Evolutionary conservation across 2,113 vertebrate genomes (phyloP).

Genomic region (Terrapene triunguis): DNA sequence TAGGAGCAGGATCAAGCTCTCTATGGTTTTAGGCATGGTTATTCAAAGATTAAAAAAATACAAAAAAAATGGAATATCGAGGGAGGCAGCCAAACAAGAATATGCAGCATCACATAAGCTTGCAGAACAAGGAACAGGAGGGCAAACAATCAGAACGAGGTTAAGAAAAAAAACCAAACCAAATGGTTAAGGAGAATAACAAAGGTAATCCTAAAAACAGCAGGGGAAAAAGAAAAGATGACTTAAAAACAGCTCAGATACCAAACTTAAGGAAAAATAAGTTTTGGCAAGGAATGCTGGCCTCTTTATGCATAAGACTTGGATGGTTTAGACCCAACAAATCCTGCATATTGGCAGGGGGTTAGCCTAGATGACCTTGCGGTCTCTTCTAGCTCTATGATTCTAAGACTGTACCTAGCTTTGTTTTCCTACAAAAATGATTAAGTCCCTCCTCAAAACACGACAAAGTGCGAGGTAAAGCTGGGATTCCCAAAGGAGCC

Average conservation of each 20-base stretch:
- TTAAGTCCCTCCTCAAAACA: neutral
- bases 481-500: neutral
- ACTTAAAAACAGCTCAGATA: neutral
- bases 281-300: neutral
- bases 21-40: neutral
- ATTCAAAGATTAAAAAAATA: neutral
- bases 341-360: neutral
- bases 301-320: neutral
- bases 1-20: neutral
- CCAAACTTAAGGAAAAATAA: neutral
- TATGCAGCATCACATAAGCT: neutral
- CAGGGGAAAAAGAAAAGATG: neutral
- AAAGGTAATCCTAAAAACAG: neutral
- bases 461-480: neutral
- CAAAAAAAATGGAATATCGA: rapidly evolving
- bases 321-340: neutral
- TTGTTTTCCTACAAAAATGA: neutral
- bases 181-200: neutral
- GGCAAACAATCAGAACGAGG: neutral
- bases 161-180: neutral
- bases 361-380: neutral
- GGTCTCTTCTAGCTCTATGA: neutral
- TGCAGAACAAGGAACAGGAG: neutral
- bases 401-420: neutral
- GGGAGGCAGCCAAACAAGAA: neutral